phyloP scores from a whole-genome alignment of 2,797 vertebrate genomes.

The Hyperoplus immaculatus region DNA sequence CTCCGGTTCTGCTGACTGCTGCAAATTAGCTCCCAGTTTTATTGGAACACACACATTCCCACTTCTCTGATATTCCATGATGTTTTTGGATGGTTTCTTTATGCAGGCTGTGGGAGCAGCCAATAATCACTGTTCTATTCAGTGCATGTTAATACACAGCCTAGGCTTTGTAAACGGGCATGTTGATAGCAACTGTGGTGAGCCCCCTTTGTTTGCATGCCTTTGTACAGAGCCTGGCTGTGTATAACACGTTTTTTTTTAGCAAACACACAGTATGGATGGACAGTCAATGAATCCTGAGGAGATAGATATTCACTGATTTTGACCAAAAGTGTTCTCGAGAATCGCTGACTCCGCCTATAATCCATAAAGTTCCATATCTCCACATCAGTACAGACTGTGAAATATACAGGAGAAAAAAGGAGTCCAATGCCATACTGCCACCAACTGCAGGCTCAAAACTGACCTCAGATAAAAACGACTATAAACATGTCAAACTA shows the following conservation, averaged over 20 bases:
- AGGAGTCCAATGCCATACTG: neutral
- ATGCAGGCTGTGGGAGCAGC: slow-evolving; percentile 10
- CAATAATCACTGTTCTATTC: slow-evolving; percentile 45
- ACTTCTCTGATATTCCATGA: slow-evolving; percentile 12
- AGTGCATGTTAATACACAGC: neutral
- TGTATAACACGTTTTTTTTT: too few species aligned
- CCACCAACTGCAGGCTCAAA: neutral
- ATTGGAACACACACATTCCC: slow-evolving; percentile 15
- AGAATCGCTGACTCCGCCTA: too few species aligned
- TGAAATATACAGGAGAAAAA: neutral
- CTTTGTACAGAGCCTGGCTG: too few species aligned
- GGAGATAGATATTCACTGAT: too few species aligned
- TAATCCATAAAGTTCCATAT: neutral
- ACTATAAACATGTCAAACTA: neutral
- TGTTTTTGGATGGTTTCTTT: slow-evolving; percentile 15
- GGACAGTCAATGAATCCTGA: too few species aligned
- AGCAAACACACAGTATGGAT: too few species aligned
- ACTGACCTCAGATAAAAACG: neutral
- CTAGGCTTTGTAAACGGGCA: too few species aligned
- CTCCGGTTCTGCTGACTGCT: slow-evolving; percentile 41
- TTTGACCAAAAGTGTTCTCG: too few species aligned
- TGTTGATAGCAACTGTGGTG: too few species aligned
- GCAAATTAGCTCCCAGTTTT: slow-evolving; percentile 26
- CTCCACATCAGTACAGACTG: neutral
- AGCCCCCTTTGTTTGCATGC: too few species aligned